Conservation (phyloP, 2,113 vertebrate genomes). For the Hippocampus zosterae region DNA sequence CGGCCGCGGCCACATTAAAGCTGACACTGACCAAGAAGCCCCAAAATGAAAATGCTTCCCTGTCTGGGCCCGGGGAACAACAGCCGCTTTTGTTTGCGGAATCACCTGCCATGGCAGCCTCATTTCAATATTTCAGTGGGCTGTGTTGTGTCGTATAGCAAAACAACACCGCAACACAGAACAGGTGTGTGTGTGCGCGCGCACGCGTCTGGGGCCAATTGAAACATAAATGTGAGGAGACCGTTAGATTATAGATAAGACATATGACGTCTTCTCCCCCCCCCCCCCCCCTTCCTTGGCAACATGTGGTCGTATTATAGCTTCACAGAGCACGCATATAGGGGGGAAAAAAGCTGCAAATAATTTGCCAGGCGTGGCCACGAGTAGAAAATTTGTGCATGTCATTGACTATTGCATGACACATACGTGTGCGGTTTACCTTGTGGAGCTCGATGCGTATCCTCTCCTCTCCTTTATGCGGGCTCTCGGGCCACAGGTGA, state of each 20-base stretch:
- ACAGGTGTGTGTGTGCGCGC: conserved; percentile 61
- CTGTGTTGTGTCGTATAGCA: conserved; percentile 2
- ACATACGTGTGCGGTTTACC: conserved; percentile 48
- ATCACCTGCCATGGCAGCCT: conserved; percentile 29
- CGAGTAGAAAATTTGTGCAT: conserved; percentile 38
- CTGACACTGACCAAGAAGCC: conserved; percentile 20
- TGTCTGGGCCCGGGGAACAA: conserved; percentile 27
- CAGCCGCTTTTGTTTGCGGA: conserved; percentile 31
- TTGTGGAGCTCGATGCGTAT: conserved; percentile 66
- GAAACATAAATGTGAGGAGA: conserved; percentile 15
- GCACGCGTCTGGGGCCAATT: conserved; percentile 2
- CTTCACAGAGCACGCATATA: neutral
- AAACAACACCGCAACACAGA: conserved; percentile 63
- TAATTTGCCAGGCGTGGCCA: conserved; percentile 67
- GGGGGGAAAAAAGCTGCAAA: conserved; percentile 17
- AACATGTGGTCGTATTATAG: neutral
- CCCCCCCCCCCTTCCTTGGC: too few species aligned
- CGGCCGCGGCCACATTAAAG: conserved; percentile 14
- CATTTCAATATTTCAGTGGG: conserved; percentile 40
- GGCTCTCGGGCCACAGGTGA: conserved; percentile 73
- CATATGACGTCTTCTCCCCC: conserved; percentile 19
- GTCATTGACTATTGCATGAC: conserved; percentile 1
- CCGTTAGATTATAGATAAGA: conserved; percentile 18
- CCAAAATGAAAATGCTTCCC: conserved; percentile 14
- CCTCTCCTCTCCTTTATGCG: conserved; percentile 66